Evolutionary conservation across 2,797 vertebrate genomes (phyloP).

Genomic region (Gephyroberyx darwinii): DNA sequence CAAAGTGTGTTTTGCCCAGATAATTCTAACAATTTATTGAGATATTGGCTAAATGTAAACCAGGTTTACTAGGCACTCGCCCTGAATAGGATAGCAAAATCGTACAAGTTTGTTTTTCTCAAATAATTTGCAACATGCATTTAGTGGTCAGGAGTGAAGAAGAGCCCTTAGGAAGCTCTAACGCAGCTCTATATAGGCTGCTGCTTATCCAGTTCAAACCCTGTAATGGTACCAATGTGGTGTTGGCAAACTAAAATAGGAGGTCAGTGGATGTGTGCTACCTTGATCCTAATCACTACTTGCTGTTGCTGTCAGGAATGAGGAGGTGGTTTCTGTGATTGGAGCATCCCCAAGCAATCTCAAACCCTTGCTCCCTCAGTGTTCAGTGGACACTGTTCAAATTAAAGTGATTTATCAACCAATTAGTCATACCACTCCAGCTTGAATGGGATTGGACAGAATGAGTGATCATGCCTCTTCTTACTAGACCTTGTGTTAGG

Average conservation of each 20-base stretch:
- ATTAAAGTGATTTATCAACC: slow-evolving; percentile 14
- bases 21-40: too few relatives aligned
- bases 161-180: not conserved
- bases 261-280: not conserved
- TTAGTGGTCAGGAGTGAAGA: not conserved
- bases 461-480: not conserved
- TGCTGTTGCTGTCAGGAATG: not conserved
- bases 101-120: not conserved
- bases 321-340: slow-evolving; percentile 20
- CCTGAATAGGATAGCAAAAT: too few relatives aligned
- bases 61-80: too few relatives aligned
- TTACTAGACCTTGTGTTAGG: not conserved
- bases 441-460: not conserved
- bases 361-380: not conserved
- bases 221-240: not conserved
- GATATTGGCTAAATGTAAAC: too few relatives aligned
- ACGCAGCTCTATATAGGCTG: not conserved
- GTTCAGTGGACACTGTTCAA: not conserved
- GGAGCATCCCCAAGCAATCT: slow-evolving; percentile 21
- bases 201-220: not conserved
- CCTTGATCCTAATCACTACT: not conserved
- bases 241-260: not conserved
- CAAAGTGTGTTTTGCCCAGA: too few relatives aligned
- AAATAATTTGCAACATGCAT: not conserved
- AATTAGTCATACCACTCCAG: slow-evolving; percentile 8